These are phyloP conservation scores for Drosophila prosaltans DNA, from an alignment of 1,140 invertebrate species.

Conservation along the genomic window DNA sequence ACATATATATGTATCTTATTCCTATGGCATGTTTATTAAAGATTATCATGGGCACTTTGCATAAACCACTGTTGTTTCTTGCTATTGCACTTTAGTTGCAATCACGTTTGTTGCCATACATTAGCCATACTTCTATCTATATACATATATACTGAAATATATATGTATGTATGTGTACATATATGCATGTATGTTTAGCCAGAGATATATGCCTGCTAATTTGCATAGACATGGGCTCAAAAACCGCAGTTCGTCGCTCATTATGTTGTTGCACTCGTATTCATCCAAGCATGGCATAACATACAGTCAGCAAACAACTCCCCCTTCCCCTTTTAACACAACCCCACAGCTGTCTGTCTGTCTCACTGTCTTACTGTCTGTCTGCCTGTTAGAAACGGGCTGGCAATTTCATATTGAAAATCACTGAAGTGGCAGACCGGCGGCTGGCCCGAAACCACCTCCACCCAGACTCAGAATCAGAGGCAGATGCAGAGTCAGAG, in stretches of 20 bases:
- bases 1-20: neutral
- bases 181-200: neutral
- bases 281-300: slow-evolving; percentile 67
- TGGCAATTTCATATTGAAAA: slow-evolving; percentile 79
- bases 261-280: slow-evolving; percentile 65
- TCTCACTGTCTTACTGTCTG: slow-evolving; percentile 40
- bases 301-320: slow-evolving; percentile 48
- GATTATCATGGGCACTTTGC: slow-evolving; percentile 50
- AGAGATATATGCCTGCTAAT: slow-evolving; percentile 43
- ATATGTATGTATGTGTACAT: neutral
- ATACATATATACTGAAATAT: neutral
- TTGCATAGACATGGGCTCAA: slow-evolving; percentile 48
- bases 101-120: neutral
- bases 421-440: slow-evolving; percentile 77
- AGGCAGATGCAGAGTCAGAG: slow-evolving; percentile 8
- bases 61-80: slow-evolving; percentile 17
- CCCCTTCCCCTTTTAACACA: neutral
- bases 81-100: slow-evolving; percentile 4
- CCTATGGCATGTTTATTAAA: slow-evolving; percentile 48
- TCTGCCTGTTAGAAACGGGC: slow-evolving; percentile 24
- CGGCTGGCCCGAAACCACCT: slow-evolving; percentile 28
- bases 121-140: neutral
- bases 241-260: slow-evolving; percentile 67
- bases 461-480: neutral
- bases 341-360: slow-evolving; percentile 15